Conservation (phyloP, 1,140 invertebrate genomes). For the Leptoteleia sp. region DNA sequence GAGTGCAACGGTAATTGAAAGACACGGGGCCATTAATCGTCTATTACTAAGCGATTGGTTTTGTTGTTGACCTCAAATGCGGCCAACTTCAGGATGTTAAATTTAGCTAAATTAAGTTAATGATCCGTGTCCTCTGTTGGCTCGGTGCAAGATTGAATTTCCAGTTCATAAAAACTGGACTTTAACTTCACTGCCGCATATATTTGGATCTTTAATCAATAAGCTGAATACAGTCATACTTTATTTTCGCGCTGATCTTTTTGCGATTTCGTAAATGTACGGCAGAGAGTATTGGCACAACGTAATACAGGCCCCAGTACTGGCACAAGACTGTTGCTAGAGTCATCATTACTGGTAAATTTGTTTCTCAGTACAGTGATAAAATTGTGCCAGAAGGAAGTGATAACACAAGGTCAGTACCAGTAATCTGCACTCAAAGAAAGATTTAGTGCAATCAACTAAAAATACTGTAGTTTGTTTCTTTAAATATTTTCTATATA, state of each 20-base stretch:
- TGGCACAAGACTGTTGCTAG: no score
- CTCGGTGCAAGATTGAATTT: conserved; percentile 33
- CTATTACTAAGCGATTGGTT: conserved; percentile 54
- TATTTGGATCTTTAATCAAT: conserved; percentile 52
- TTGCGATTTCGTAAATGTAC: no score
- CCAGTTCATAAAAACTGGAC: conserved; percentile 47
- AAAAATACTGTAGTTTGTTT: no score
- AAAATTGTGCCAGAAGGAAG: no score
- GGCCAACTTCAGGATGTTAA: conserved; percentile 37
- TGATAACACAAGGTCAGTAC: no score
- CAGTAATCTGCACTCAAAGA: no score
- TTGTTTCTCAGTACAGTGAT: no score
- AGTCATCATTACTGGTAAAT: no score
- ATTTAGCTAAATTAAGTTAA: conserved; percentile 65
- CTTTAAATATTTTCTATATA: no score
- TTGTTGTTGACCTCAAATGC: conserved; percentile 44
- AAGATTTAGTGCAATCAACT: no score
- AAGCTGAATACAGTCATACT: conserved; percentile 21
- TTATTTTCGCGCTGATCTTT: conserved; percentile 53
- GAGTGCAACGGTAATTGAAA: conserved; percentile 25
- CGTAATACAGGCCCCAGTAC: no score
- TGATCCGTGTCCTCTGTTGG: conserved; percentile 44
- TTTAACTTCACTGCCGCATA: conserved; percentile 41
- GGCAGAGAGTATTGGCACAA: no score
- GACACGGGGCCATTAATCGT: conserved; percentile 46